Evolutionary conservation across 2,888 invertebrate genomes (phyloP).

Genomic region (Branchipolynoe longqiensis): DNA sequence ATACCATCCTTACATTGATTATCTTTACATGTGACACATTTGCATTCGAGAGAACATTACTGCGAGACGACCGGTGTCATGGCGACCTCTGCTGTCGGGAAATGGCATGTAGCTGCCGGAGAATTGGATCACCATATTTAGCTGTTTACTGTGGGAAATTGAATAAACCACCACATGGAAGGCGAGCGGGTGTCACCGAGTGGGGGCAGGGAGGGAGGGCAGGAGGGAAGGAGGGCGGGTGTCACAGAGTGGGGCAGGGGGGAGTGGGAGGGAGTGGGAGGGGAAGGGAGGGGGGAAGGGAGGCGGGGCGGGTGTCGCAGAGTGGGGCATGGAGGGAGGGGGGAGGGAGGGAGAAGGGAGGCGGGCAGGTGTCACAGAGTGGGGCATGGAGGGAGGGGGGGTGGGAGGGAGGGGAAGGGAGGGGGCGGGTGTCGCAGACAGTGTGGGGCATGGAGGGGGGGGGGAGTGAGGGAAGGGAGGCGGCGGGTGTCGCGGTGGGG

Average conservation of each 20-base stretch:
- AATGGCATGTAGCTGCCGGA: no score
- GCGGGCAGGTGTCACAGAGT: not conserved
- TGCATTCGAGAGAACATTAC: no score
- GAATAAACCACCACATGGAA: no score
- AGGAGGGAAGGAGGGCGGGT: not conserved
- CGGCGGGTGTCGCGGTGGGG: not conserved
- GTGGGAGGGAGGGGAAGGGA: not conserved
- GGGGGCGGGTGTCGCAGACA: not conserved
- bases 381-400: not conserved
- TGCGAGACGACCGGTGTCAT: no score
- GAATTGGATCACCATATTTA: no score
- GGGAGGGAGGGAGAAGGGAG: not conserved
- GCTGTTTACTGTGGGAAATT: no score
- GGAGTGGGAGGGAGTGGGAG: not conserved
- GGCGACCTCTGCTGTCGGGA: no score
- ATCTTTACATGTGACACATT: no score
- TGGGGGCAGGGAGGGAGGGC: not conserved
- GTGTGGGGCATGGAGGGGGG: not conserved
- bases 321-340: not conserved
- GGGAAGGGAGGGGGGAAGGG: not conserved
- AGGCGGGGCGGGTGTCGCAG: not conserved
- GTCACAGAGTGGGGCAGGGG: not conserved
- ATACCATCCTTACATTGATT: no score
- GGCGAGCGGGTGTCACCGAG: no score
- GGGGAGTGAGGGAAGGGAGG: not conserved